phyloP scores from a whole-genome alignment of 2,888 invertebrate genomes.

The Drosophila neonasuta region DNA sequence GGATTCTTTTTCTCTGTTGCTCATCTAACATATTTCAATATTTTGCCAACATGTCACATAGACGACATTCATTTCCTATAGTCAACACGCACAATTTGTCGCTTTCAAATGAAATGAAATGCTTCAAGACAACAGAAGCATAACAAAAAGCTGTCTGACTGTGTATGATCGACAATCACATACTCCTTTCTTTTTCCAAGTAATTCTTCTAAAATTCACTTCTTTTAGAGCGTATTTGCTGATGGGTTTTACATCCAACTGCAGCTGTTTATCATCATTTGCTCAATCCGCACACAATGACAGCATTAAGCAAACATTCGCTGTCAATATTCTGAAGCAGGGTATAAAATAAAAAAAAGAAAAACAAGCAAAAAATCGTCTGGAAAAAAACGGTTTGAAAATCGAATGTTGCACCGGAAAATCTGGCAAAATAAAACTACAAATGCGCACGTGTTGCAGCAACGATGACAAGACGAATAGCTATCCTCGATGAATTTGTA shows the following conservation, averaged over 20 bases:
- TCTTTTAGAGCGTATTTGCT: not conserved
- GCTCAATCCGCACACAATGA: constrained; percentile 5
- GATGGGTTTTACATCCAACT: not conserved
- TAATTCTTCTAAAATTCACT: not conserved
- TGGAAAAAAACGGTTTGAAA: constrained; percentile 17
- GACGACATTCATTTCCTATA: constrained; percentile 72
- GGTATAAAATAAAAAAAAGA: not conserved
- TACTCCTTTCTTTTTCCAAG: constrained; percentile 2
- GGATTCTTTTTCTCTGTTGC: not conserved
- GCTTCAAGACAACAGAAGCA: constrained; percentile 41
- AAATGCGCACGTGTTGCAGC: not conserved
- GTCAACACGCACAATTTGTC: constrained; percentile 77
- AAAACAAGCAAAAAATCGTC: not conserved
- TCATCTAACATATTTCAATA: constrained; percentile 63
- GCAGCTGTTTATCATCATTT: constrained; percentile 2
- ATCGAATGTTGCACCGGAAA: constrained; percentile 28
- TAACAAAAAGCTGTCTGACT: constrained; percentile 18
- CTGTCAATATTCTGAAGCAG: not conserved
- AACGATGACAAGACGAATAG: not conserved
- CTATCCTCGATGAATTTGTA: constrained; percentile 15
- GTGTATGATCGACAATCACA: not conserved
- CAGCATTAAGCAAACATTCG: not conserved
- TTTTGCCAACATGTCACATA: constrained; percentile 70
- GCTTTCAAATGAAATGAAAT: constrained; percentile 70
- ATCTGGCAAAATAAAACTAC: constrained; percentile 27